Percentiles rank a stretch among this genome's conserved stretches.
These are phyloP conservation scores for Helicolenus hilgendorfi DNA, from an alignment of 2,797 vertebrate species.

Conservation along the genomic window DNA sequence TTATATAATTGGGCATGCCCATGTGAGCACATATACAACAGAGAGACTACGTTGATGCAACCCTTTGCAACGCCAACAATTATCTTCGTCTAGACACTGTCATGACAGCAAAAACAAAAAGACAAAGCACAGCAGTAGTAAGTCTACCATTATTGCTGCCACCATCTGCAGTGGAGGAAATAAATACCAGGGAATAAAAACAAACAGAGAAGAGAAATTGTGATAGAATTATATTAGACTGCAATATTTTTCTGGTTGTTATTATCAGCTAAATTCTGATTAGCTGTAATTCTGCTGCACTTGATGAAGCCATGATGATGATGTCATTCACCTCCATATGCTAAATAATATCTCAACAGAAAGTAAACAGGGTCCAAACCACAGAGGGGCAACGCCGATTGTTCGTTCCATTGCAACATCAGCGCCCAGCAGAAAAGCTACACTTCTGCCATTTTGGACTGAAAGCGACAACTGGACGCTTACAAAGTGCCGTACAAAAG, in stretches of 20 bases:
- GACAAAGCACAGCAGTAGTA: not conserved
- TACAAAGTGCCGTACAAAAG: too few relatives aligned
- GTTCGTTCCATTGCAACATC: too few relatives aligned
- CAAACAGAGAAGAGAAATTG: not conserved
- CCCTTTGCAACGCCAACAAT: conserved; percentile 59
- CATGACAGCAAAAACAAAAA: conserved; percentile 37
- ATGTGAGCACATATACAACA: conserved; percentile 8
- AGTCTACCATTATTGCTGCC: not conserved
- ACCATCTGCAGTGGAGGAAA: not conserved
- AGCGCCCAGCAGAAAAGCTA: too few relatives aligned
- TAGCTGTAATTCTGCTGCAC: not conserved
- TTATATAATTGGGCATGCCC: not conserved
- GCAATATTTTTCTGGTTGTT: not conserved
- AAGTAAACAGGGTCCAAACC: not conserved
- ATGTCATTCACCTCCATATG: not conserved
- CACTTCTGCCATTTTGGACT: too few relatives aligned
- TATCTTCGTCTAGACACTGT: conserved; percentile 49
- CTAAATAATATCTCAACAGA: not conserved
- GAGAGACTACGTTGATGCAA: conserved; percentile 68
- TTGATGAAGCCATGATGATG: not conserved
- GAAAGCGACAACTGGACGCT: too few relatives aligned
- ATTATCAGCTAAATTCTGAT: not conserved
- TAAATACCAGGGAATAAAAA: not conserved
- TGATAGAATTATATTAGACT: not conserved
- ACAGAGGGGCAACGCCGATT: not conserved